Evolutionary conservation across 1,140 invertebrate species (phyloP).

Genomic region (Thaumatotibia leucotreta): DNA sequence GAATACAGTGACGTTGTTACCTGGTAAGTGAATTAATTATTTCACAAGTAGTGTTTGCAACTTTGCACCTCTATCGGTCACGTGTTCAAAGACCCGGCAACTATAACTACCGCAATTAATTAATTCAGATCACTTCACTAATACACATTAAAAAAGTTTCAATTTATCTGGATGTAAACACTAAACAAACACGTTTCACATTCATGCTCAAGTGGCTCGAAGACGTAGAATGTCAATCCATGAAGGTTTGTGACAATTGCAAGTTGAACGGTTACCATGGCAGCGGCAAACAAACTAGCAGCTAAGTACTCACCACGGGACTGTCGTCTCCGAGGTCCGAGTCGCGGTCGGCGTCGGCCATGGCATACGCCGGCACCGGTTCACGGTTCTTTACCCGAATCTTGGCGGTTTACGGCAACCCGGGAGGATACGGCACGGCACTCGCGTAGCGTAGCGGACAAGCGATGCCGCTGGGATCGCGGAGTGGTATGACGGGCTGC

Average conservation of each 20-base stretch:
- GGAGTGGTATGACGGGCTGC: conserved; percentile 44
- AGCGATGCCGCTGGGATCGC: conserved; percentile 43
- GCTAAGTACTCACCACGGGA: conserved; percentile 74
- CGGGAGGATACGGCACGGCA: conserved; percentile 41
- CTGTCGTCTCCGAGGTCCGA: conserved; percentile 82
- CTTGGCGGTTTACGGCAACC: conserved; percentile 80
- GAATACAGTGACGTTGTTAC: no score
- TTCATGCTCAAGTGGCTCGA: no score
- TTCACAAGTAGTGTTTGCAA: not conserved
- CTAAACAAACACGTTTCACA: not conserved
- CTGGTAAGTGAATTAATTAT: not conserved
- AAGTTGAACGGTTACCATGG: not conserved
- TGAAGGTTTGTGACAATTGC: not conserved
- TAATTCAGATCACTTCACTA: not conserved
- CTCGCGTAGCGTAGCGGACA: conserved; percentile 30
- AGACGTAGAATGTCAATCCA: not conserved
- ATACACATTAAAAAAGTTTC: not conserved
- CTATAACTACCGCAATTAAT: not conserved
- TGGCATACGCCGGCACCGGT: conserved; percentile 89
- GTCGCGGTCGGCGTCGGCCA: conserved; percentile 89
- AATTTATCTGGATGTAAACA: not conserved
- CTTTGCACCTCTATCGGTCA: not conserved
- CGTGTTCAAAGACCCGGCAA: not conserved
- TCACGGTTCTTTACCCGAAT: conserved; percentile 94
- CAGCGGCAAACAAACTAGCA: not conserved